Evolutionary conservation across 2,113 vertebrate species (phyloP).

Genomic region (Rhinolophus sinicus): DNA sequence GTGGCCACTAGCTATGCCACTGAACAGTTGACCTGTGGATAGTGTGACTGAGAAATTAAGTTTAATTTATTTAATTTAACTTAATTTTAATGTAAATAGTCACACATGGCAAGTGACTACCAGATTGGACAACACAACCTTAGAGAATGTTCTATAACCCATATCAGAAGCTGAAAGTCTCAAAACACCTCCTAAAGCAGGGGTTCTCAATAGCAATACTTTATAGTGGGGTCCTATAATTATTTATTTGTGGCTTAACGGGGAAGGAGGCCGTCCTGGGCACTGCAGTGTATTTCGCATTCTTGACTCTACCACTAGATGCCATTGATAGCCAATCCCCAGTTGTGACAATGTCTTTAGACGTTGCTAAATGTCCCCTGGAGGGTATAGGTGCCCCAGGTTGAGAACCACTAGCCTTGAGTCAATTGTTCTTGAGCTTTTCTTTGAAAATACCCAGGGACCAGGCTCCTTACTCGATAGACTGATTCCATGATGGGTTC

Average conservation of each 20-base stretch:
- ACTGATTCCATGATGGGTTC: not conserved
- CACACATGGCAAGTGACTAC: not conserved
- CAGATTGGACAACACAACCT: not conserved
- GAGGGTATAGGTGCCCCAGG: not conserved
- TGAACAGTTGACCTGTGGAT: not conserved
- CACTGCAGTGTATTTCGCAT: not conserved
- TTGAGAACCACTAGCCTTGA: not conserved
- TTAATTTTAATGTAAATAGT: not conserved
- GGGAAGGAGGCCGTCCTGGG: not conserved
- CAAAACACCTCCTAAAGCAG: not conserved
- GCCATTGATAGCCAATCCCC: too few relatives aligned
- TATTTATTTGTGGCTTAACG: not conserved
- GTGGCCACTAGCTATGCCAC: not conserved
- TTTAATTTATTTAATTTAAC: not conserved
- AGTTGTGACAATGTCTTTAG: not conserved
- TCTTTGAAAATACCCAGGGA: not conserved
- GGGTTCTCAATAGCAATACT: not conserved
- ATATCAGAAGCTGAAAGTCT: not conserved
- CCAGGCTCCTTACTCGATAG: not conserved
- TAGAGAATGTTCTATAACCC: not conserved
- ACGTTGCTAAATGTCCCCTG: not conserved
- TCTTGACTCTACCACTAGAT: not conserved
- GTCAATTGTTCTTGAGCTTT: not conserved
- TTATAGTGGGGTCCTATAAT: not conserved
- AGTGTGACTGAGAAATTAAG: not conserved